Conservation (phyloP, 2,888 invertebrate genomes). For the Clitarchus hookeri region DNA sequence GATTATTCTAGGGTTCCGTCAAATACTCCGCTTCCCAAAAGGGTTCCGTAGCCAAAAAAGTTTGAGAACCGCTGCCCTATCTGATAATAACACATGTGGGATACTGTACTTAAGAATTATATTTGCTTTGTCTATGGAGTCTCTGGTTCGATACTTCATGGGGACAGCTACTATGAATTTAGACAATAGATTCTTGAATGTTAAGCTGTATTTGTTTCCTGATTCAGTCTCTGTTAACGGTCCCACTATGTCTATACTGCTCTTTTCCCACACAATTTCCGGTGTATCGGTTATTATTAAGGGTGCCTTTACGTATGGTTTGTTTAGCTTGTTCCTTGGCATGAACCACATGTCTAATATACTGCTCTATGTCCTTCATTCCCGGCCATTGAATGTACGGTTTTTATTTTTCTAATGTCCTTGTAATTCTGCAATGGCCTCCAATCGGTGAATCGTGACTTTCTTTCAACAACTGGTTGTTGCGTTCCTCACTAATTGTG, state of each 20-base stretch:
- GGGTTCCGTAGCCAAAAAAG: no score
- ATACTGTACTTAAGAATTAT: no score
- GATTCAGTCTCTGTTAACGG: neutral
- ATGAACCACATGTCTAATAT: neutral
- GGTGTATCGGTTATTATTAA: neutral
- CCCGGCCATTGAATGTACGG: neutral
- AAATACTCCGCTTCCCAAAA: no score
- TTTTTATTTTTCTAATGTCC: neutral
- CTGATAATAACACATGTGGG: no score
- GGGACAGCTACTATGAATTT: neutral
- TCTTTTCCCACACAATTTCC: neutral
- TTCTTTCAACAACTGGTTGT: neutral
- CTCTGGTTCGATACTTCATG: neutral
- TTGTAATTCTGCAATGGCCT: slow-evolving; percentile 15
- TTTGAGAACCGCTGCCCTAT: no score
- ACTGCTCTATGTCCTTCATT: slow-evolving; percentile 26
- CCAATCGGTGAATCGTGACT: neutral
- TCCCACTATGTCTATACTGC: neutral
- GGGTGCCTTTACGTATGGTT: neutral
- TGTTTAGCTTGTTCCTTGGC: neutral
- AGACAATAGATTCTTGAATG: neutral
- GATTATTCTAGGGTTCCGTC: no score
- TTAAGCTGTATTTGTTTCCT: neutral
- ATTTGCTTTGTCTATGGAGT: no score
- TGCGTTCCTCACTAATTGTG: no score